Evolutionary conservation across 2,888 invertebrate species (phyloP), one percentile per base, ranked within the genome.

Genomic region (Parochlus steinenii): DNA sequence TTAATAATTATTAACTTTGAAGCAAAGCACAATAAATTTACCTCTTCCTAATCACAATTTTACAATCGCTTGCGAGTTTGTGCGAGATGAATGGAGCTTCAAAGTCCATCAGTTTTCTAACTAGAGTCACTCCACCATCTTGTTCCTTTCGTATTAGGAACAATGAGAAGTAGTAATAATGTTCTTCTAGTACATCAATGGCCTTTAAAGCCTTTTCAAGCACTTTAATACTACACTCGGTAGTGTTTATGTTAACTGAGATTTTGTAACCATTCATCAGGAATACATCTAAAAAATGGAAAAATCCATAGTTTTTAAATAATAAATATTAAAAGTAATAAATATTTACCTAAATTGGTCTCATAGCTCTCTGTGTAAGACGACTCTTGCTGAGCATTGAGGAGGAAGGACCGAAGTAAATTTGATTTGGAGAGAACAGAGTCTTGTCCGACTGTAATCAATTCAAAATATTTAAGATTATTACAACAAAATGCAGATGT

Each of bases 31-130:
- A 39, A 32, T 29, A 22, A 22, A 48, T 50, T 50, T 54, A 82
- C 82, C 78, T 80, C 65, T 86, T 93, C 48, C 87, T 71, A 44
- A 93, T 64, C 43, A 89, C 75, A 56, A 95, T 74, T 62, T 76
- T 77, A 53, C 74, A 72, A 43, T 74, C 75, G 41, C 74, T 72
- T 39, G 80, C 71, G 55, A 77, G 74, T 53, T 80, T 80, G 46
- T 85, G 75, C 35, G 93, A 89, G 61, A 95, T 81, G 61, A 80
- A 86, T 2, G 97, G 95, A 44, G 92, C 87, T 67, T 98, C 97
- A 65, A 92, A 97, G 57, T 95, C 85, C 62, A 93, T 86, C 43
- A 98, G 63, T 55, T 85, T 86, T 45, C 93, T 72, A 42, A 92
- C 63, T 48, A 90, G 74, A 63, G 70, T 64, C 50, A 72, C 63